These are phyloP conservation scores for Limnodromus scolopaceus DNA, from an alignment of 2,797 vertebrate species.

Conservation along the genomic window DNA sequence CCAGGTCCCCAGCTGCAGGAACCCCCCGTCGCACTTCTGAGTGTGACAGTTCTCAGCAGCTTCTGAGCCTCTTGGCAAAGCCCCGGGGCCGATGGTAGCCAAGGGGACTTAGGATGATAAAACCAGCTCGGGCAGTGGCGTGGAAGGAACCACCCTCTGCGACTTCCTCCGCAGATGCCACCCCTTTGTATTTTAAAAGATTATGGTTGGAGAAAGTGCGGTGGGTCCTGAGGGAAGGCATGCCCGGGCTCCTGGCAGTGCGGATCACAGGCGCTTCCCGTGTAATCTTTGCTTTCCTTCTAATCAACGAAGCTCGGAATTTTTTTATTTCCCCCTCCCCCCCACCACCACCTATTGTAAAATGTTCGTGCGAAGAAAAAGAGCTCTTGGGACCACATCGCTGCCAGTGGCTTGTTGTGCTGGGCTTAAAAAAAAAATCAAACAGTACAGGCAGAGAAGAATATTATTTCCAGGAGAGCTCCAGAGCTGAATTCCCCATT, in stretches of 20 bases:
- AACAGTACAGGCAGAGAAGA: background rate
- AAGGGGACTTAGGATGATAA: background rate
- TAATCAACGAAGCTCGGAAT: background rate
- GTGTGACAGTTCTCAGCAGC: background rate
- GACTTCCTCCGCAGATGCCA: background rate
- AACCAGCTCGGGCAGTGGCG: accelerated
- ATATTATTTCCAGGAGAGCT: constrained; percentile 33
- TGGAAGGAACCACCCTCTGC: background rate
- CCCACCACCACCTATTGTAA: no score
- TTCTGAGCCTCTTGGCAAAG: background rate
- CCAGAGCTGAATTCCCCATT: constrained; percentile 43
- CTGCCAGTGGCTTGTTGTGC: background rate
- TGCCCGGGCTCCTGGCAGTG: background rate
- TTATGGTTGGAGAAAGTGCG: background rate
- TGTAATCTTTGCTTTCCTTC: background rate
- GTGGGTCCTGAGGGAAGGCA: background rate
- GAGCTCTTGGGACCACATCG: background rate
- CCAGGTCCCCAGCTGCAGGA: background rate
- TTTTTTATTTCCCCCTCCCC: no score
- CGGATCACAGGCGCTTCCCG: background rate
- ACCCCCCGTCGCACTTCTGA: background rate
- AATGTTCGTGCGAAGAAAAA: background rate
- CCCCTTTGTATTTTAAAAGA: background rate
- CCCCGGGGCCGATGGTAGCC: accelerated
- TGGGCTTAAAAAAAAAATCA: background rate